These are phyloP conservation scores for Alouatta palliata DNA, from an alignment of 2,113 vertebrate species.

Conservation along the genomic window DNA sequence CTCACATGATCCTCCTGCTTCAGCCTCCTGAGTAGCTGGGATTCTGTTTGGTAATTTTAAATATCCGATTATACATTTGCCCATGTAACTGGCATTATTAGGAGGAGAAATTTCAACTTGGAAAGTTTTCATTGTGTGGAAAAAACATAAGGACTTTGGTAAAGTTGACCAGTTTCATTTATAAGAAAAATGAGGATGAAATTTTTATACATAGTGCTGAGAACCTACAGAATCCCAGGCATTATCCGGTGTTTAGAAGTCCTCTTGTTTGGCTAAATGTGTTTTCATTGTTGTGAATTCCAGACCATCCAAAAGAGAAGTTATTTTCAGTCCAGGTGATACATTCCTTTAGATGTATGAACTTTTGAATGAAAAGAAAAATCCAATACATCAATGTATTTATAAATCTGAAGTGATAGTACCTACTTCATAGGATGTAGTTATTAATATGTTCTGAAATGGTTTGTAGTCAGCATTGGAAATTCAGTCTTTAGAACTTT, in stretches of 20 bases:
- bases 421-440: neutral
- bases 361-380: slow-evolving; percentile 41
- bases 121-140: slow-evolving; percentile 37
- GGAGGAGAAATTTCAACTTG: neutral
- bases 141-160: slow-evolving; percentile 14
- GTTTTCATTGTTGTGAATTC: neutral
- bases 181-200: neutral
- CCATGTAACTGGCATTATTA: neutral
- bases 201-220: neutral
- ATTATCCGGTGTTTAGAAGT: neutral
- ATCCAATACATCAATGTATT: neutral
- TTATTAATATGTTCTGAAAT: neutral
- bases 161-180: slow-evolving; percentile 42
- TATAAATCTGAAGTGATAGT: neutral
- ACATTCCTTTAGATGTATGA: slow-evolving; percentile 7
- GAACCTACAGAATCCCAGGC: fast-evolving
- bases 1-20: neutral
- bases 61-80: neutral
- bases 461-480: neutral
- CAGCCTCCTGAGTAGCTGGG: neutral
- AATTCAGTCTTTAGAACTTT: neutral
- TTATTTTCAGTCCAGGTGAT: neutral
- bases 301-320: neutral
- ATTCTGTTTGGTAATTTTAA: neutral
- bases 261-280: neutral